phyloP scores from a whole-genome alignment of 2,888 invertebrate species.

The Myopa testacea region DNA sequence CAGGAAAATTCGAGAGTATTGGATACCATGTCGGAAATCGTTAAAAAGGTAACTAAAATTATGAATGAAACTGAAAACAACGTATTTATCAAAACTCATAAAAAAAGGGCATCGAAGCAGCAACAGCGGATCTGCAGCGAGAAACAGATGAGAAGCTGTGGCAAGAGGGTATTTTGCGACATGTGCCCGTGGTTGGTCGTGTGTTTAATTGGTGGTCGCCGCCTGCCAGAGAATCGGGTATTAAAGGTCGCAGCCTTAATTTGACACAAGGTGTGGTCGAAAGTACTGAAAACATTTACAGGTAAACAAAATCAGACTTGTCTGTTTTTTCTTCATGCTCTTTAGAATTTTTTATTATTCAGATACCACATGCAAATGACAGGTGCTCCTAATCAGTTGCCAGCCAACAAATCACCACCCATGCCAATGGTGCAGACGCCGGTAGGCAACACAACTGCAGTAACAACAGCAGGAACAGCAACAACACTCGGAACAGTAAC shows the following conservation, averaged over 20 bases:
- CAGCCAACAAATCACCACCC: slow-evolving; percentile 75
- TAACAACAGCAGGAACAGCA: slow-evolving; percentile 66
- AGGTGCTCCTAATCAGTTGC: slow-evolving; percentile 71
- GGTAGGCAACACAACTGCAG: slow-evolving; percentile 61
- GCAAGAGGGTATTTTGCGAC: slow-evolving; percentile 94
- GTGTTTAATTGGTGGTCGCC: slow-evolving; percentile 98
- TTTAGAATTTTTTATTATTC: slow-evolving; percentile 12
- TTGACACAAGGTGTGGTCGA: slow-evolving; percentile 82
- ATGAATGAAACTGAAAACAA: neutral
- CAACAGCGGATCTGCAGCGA: slow-evolving; percentile 89
- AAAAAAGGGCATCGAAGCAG: slow-evolving; percentile 86
- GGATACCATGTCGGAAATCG: slow-evolving; percentile 95
- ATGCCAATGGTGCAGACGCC: slow-evolving; percentile 78
- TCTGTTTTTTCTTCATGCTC: no score
- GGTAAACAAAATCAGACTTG: slow-evolving; percentile 54
- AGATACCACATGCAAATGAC: slow-evolving; percentile 85
- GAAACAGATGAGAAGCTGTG: slow-evolving; percentile 91
- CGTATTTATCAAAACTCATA: neutral
- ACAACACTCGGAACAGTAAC: slow-evolving; percentile 55
- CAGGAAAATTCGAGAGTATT: slow-evolving; percentile 93
- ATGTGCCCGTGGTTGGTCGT: slow-evolving; percentile 93
- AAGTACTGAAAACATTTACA: slow-evolving; percentile 83
- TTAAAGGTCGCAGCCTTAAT: slow-evolving; percentile 85
- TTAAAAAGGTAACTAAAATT: slow-evolving; percentile 71
- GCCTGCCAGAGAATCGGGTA: slow-evolving; percentile 77